Base-by-base conservation (phyloP, 1,140 invertebrate genomes). In the Dendroctonus valens region DNA sequence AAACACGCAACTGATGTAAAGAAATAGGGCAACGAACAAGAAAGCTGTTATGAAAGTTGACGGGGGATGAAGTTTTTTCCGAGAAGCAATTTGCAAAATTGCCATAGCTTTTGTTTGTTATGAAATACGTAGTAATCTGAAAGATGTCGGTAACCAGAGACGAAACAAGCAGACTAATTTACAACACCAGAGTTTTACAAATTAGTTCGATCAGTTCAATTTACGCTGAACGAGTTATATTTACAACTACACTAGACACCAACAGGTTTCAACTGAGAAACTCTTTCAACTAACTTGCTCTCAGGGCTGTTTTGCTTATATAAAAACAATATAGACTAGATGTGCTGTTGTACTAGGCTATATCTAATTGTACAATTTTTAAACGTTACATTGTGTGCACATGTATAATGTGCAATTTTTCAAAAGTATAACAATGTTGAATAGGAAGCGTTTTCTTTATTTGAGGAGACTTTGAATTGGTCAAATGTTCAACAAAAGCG, bases 211-310 rank as follows among this genome's bases (percentile, higher is more conserved):
- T 26, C 26, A 26, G 26, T 26, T 26, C 26, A 26, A 26, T 26
- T 26, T 26, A 26, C 26, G 26, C 26, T 26, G 26, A 26, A 26
- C 26, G 26, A 26, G 26, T 26, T 26, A 2, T 26, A 26, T 26
- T 26, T 26, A 26, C 26, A 26, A 26, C 14, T 11, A 59, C 26
- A 69, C 41, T 41, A 4, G 9, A 59, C 41, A 62, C 8, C 64
- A 69, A 69, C 68, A 69, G 59, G 64, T 69, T 48, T 58, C 39
- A 12, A 40, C 60, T 26, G 57, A 60, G 57, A 39, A 58, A 51
- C 52, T 39, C 60, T 55, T 53, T 26, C 48, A 52, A 68, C 66
- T 64, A 67, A 55, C 65, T 54, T 41, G 61, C 6, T 42, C 8
- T 11, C 61, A 55, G 52, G 61, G 42, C 55, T 63, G 61, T 38